Conservation (phyloP, 2,888 invertebrate species). For the Dolichopus griseipennis region DNA sequence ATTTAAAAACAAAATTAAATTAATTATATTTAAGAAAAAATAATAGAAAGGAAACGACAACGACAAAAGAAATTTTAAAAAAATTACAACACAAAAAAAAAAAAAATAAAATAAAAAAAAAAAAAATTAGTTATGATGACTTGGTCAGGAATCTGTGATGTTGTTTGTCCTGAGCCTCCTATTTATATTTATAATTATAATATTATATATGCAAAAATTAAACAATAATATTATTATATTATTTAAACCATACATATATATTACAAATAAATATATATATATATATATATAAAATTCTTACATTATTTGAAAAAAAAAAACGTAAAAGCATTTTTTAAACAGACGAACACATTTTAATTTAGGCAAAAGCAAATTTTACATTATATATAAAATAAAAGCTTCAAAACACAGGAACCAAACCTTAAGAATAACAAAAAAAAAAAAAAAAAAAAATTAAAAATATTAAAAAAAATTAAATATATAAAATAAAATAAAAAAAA, state of each 20-base stretch:
- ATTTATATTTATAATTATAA: not conserved
- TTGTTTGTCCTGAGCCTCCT: constrained; percentile 8
- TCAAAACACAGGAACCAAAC: too few species aligned
- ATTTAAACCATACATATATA: not conserved
- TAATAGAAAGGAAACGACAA: not conserved
- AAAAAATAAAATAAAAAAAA: not conserved
- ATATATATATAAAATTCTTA: too few species aligned
- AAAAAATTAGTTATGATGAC: not conserved
- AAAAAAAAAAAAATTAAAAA: not conserved
- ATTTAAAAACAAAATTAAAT: not conserved
- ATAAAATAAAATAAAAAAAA: not conserved
- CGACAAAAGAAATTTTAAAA: not conserved
- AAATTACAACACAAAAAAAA: not conserved
- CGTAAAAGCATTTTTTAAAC: too few species aligned
- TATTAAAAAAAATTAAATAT: not conserved
- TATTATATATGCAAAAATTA: not conserved
- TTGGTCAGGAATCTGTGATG: constrained; percentile 11
- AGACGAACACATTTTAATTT: too few species aligned
- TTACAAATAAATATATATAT: not conserved
- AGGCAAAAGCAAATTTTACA: too few species aligned
- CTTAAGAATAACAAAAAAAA: too few species aligned
- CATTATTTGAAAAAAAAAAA: too few species aligned
- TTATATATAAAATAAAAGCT: too few species aligned
- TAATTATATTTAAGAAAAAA: not conserved
- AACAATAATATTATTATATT: not conserved